These are phyloP conservation scores for Ophraella communa DNA, from an alignment of 2,888 invertebrate genomes.

Conservation along the genomic window DNA sequence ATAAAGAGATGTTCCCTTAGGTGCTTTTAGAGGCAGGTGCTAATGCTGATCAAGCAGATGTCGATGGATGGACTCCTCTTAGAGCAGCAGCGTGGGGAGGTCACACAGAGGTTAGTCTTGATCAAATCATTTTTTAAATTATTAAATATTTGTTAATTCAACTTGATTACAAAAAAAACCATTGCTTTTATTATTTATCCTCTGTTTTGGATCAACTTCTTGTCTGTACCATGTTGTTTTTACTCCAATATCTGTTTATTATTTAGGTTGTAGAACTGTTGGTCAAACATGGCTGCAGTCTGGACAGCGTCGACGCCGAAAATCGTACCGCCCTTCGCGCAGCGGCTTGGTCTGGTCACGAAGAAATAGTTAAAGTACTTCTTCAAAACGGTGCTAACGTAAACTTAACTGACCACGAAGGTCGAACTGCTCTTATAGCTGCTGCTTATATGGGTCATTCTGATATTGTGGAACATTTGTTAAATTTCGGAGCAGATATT, in stretches of 20 bases:
- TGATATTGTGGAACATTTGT: conserved; percentile 80
- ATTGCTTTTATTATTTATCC: too few relatives aligned
- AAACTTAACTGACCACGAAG: conserved; percentile 86
- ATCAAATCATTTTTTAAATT: neutral
- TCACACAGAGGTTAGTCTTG: conserved; percentile 75
- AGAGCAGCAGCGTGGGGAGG: conserved; percentile 96
- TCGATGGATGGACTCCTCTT: conserved; percentile 89
- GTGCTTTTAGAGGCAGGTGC: conserved; percentile 68
- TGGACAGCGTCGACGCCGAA: conserved; percentile 87
- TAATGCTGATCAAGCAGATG: conserved; percentile 77
- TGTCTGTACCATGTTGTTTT: neutral
- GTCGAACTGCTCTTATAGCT: conserved; percentile 88
- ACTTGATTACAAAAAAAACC: too few relatives aligned
- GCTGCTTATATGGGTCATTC: conserved; percentile 96
- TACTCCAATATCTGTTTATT: too few relatives aligned
- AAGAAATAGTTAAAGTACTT: conserved; percentile 78
- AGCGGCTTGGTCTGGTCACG: conserved; percentile 94
- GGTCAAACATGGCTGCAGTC: conserved; percentile 78
- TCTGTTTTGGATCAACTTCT: too few relatives aligned
- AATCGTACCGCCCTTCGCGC: conserved; percentile 88
- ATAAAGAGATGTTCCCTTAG: conserved; percentile 40
- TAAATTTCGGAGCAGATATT: conserved; percentile 82
- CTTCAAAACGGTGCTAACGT: conserved; percentile 79
- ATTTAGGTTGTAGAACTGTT: conserved; percentile 77
- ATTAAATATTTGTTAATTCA: too few relatives aligned